Evolutionary conservation across 2,797 vertebrate species (phyloP).

Genomic region (Pyrocephalus nanus): DNA sequence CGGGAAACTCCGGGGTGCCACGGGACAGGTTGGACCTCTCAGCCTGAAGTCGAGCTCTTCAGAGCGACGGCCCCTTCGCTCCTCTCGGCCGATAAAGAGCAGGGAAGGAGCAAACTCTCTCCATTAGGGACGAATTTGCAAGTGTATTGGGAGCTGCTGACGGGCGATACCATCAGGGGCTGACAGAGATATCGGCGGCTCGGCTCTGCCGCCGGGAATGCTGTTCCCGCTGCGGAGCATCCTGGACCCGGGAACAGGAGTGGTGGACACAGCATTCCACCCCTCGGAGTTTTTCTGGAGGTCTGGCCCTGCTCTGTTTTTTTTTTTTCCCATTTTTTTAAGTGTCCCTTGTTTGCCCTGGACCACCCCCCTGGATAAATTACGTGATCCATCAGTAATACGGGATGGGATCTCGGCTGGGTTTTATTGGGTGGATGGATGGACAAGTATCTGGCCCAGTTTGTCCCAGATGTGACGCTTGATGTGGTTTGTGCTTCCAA

Average conservation of each 20-base stretch:
- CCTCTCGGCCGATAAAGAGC: neutral
- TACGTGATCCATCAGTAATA: neutral
- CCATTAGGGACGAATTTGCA: constrained; percentile 1
- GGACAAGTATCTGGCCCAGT: neutral
- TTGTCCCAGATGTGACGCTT: neutral
- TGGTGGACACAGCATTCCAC: rapidly evolving
- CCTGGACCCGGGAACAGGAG: neutral
- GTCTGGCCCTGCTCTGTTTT: rapidly evolving
- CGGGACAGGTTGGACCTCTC: neutral
- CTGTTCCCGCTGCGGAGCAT: neutral
- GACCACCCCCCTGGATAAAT: neutral
- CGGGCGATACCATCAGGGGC: constrained; percentile 11
- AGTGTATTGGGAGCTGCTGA: neutral
- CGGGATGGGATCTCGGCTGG: rapidly evolving
- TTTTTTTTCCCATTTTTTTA: neutral
- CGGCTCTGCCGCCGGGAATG: neutral
- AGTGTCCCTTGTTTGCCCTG: neutral
- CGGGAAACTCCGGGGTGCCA: neutral
- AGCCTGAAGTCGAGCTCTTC: neutral
- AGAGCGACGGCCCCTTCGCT: neutral
- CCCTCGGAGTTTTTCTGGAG: rapidly evolving
- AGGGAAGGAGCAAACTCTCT: neutral
- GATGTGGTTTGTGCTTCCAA: neutral
- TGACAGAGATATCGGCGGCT: constrained; percentile 41
- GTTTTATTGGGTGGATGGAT: neutral